Conservation (phyloP, 2,888 invertebrate species). For the Suillia variegata region DNA sequence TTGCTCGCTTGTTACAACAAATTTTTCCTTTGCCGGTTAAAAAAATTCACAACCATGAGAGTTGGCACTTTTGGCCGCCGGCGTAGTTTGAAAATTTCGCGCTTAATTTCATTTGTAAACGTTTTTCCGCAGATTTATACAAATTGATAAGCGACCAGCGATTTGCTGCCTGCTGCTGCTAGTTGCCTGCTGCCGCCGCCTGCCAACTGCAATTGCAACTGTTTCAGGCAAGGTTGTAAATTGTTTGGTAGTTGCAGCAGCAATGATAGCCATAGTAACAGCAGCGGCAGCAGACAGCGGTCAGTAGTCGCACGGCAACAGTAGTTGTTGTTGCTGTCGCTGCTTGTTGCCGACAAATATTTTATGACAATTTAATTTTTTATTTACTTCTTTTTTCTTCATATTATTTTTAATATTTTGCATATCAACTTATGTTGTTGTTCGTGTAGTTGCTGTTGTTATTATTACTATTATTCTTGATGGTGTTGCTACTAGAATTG, state of each 20-base stretch:
- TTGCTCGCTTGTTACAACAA: background rate
- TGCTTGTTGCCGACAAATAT: conserved; percentile 5
- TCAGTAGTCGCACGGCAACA: background rate
- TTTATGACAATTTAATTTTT: conserved; percentile 3
- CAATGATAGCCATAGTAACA: no score
- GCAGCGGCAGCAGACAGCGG: background rate
- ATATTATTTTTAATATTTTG: background rate
- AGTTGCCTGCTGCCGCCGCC: no score
- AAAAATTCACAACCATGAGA: background rate
- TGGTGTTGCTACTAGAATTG: background rate
- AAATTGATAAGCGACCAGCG: conserved; percentile 8
- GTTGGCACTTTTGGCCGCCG: background rate
- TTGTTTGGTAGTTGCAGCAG: background rate
- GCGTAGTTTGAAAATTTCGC: background rate
- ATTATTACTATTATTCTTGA: background rate
- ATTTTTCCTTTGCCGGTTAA: no score
- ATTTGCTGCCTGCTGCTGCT: no score
- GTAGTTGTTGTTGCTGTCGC: background rate
- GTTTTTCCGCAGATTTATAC: conserved; percentile 7
- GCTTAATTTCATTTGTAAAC: background rate
- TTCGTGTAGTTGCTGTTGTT: background rate
- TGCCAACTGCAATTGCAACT: background rate
- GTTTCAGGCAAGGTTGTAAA: background rate
- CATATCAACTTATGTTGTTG: background rate
- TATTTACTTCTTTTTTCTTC: no score